Evolutionary conservation across 2,113 vertebrate genomes (phyloP).

Genomic region (Camelus dromedarius): DNA sequence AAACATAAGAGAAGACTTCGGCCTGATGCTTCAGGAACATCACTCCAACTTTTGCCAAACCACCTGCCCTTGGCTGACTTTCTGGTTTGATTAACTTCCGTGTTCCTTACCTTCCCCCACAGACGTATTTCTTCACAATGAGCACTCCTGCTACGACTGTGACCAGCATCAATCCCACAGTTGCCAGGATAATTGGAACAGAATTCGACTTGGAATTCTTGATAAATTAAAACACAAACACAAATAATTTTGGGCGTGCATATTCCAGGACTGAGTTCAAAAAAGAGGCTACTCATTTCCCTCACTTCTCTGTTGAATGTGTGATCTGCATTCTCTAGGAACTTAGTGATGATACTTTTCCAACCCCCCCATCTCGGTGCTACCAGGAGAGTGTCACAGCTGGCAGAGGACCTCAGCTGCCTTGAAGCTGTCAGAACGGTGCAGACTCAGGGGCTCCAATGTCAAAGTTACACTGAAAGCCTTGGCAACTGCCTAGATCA

Average conservation of each 20-base stretch:
- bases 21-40: not conserved
- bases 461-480: not conserved
- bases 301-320: not conserved
- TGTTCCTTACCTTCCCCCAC: constrained; percentile 93
- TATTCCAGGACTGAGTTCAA: not conserved
- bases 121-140: constrained; percentile 96
- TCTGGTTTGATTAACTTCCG: not conserved
- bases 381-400: not conserved
- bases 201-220: constrained; percentile 85
- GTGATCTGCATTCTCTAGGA: not conserved
- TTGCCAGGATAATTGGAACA: constrained; percentile 89
- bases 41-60: not conserved
- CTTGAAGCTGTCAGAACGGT: not conserved
- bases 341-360: not conserved
- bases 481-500: not conserved
- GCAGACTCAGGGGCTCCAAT: not conserved
- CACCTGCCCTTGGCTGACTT: too few species aligned
- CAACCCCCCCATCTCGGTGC: not conserved
- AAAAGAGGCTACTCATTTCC: not conserved
- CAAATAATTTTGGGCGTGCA: not conserved
- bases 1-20: not conserved
- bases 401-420: not conserved
- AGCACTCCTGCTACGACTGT: constrained; percentile 88
- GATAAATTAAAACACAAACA: constrained; percentile 75
- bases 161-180: constrained; percentile 90